phyloP scores from a whole-genome alignment of 2,888 invertebrate genomes.

The Ochropleura leucogaster region DNA sequence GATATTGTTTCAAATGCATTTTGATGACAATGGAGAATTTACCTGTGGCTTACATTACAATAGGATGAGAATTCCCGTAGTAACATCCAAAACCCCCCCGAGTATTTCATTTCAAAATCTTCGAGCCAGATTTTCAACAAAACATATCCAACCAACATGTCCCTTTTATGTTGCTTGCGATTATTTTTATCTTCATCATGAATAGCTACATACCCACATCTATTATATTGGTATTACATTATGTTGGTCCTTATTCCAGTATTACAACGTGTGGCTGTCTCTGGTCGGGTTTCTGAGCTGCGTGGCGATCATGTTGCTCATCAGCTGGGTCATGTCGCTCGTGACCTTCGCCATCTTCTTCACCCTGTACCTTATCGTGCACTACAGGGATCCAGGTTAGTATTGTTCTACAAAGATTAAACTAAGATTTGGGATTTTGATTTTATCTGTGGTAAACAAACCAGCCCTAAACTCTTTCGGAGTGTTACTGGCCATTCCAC shows the following conservation, averaged over 20 bases:
- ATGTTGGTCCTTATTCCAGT: slow-evolving; percentile 89
- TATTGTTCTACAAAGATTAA: slow-evolving; percentile 9
- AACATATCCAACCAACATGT: too few relatives aligned
- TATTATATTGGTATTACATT: neutral
- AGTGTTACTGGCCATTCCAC: neutral
- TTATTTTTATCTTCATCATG: neutral
- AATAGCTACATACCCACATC: neutral
- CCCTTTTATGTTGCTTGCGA: neutral
- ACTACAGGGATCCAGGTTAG: slow-evolving; percentile 97
- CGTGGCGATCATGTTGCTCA: slow-evolving; percentile 97
- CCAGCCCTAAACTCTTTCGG: too few relatives aligned
- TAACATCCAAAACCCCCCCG: neutral
- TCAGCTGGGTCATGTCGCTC: slow-evolving; percentile 98
- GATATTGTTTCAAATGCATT: slow-evolving; percentile 3
- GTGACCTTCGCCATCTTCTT: slow-evolving; percentile 97
- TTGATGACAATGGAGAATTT: neutral
- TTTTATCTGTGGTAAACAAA: neutral
- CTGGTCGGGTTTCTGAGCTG: slow-evolving; percentile 95
- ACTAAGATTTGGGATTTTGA: neutral
- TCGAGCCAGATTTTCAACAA: neutral
- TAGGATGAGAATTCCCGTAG: neutral
- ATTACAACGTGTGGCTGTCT: slow-evolving; percentile 98
- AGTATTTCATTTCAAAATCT: neutral
- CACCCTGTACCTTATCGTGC: slow-evolving; percentile 97
- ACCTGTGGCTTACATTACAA: neutral